Evolutionary conservation across 2,797 vertebrate genomes (phyloP), one percentile per base, ranked within the genome.

Genomic region (Propithecus deckenii): DNA sequence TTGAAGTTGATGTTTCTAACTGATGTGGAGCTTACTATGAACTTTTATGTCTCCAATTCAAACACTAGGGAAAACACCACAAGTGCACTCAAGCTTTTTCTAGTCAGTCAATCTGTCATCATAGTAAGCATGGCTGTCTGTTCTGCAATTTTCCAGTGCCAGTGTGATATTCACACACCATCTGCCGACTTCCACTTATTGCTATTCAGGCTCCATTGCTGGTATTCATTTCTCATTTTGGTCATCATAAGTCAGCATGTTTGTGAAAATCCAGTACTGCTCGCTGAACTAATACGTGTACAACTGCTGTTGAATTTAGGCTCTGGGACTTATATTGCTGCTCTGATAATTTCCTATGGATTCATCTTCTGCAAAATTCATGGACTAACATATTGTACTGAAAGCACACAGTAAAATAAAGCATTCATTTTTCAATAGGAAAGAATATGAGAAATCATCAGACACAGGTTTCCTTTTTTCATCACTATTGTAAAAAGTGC

Each of bases 81-180:
- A 92, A 94, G 88, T 92, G 59, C 86, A 96, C 97, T 97, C 71
- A 96, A 97, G 96, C 48, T 96, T 98, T 98, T 98, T 96, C 61
- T 55, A 94, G 52, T 69, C 86, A 98, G 85, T 80, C 97, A 98
- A 97, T 98, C 97, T 98, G 98, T 98, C 97, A 97, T 96, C 95
- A 65, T 43, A 93, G 76, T 72, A 97, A 98, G 80, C 91, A 87
- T 20, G 95, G 57, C 93, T 98, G 96, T 96, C 96, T 97, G 95
- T 67, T 98, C 94, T 92, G 94, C 0, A 15, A 7, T 96, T 98
- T 98, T 95, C 89, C 71, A 65, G 65, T 90, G 94, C 95, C 95
- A 97, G 83, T 97, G 87, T 94, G 97, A 94, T 74, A 72, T 94
- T 97, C 86, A 93, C 71, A 81, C 93, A 97, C 98, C 98, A 98